Evolutionary conservation across 2,888 invertebrate genomes (phyloP).

Genomic region (Clistopyga incitator): DNA sequence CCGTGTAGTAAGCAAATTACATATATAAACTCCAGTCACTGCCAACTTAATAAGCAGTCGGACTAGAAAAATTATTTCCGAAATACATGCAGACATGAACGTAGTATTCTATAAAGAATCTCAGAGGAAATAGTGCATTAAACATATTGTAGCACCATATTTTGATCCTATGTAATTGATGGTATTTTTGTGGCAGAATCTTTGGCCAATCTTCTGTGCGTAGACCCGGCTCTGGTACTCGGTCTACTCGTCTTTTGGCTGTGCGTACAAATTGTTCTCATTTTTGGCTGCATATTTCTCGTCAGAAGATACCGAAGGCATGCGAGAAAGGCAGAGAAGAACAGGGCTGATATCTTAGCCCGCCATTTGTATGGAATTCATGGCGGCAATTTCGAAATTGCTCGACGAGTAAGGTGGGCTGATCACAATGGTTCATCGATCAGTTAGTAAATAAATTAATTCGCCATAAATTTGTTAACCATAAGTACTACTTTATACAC

Average conservation of each 20-base stretch:
- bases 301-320: slow-evolving; percentile 85
- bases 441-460: slow-evolving; percentile 61
- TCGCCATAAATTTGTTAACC: neutral
- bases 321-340: slow-evolving; percentile 79
- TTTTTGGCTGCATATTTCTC: slow-evolving; percentile 85
- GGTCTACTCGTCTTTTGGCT: slow-evolving; percentile 88
- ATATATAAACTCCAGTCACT: too few species aligned
- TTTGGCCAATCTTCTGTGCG: slow-evolving; percentile 85
- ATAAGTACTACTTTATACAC: neutral
- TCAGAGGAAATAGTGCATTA: too few species aligned
- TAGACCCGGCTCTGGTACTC: slow-evolving; percentile 88
- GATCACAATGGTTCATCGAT: slow-evolving; percentile 77
- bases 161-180: slow-evolving; percentile 24
- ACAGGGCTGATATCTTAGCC: slow-evolving; percentile 79
- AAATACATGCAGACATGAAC: too few species aligned
- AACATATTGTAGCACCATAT: neutral
- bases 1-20: too few species aligned
- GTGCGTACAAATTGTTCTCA: slow-evolving; percentile 86
- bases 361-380: slow-evolving; percentile 82
- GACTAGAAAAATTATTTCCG: too few species aligned
- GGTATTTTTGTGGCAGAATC: slow-evolving; percentile 72
- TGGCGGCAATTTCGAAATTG: slow-evolving; percentile 80
- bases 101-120: too few species aligned
- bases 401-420: slow-evolving; percentile 81
- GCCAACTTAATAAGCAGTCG: too few species aligned